Base-by-base conservation (phyloP, 2,888 invertebrate species). In the Pimpla rufipes region DNA sequence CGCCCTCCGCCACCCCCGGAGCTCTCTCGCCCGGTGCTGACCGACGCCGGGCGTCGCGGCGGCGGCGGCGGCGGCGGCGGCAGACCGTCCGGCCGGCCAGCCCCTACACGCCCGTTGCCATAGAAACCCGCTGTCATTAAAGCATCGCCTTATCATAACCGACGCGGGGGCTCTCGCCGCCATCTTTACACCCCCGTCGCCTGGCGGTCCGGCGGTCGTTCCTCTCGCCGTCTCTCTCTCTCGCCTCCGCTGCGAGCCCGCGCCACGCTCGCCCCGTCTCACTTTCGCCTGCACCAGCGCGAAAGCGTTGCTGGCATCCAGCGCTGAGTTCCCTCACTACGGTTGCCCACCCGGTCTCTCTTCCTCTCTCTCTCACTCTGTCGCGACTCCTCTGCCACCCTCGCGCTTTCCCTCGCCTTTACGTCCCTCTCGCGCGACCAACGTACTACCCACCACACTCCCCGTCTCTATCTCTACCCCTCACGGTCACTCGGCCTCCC, bases 61-160 rank as follows among this genome's bases (percentile, higher is more conserved):
- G 88, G 87, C 85, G 29, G 29, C n/a, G 86, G 88, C 86, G 73
- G 80, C 89, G 89, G 89, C 71, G 70, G 81, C 84, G 79, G 70
- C 79, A 70, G 79, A 70, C 79, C 73, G 71, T 67, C 73, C 82
- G 67, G 74, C 86, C 85, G 86, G 85, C 92, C 92, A 89, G 91
- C 91, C 91, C 92, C 92, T 90, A 91, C 90, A 89, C 92, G 90
- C 89, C 90, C 89, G 92, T 92, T 90, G 88, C 92, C 90, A 92
- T 91, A 89, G 93, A 86, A 88, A 92, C 92, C 85, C 90, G 91
- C 92, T 93, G 93, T 93, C 93, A 93, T 93, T 93, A 93, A 92
- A 93, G 93, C 93, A 92, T 93, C 93, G 93, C 93, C 93, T 93
- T 93, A 93, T 93, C 93, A 93, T 93, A 93, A 93, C 93, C 92